Evolutionary conservation across 2,888 invertebrate genomes (phyloP), one percentile per base, ranked within the genome.

Genomic region (Malacosoma neustria): DNA sequence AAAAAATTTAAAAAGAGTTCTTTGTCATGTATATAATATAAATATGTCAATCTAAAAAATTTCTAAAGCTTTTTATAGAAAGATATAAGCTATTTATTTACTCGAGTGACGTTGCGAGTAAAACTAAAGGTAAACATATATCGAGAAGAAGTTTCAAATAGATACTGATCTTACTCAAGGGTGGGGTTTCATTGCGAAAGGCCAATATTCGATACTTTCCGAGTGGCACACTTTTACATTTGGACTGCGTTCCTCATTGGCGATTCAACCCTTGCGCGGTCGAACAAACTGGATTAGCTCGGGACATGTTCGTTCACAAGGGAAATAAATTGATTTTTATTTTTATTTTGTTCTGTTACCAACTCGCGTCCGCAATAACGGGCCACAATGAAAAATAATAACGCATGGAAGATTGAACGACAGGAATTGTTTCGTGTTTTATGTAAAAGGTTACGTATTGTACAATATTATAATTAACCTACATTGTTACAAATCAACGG

Each of bases 271-370:
- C 82, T 79, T 80, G 81, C 73, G 71, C 81, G 75, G 74, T 72
- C 80, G 74, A 72, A 80, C 80, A 82, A 82, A 82, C 82, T 75
- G 74, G 81, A 82, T 84, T 84, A 84, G 76, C 63, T 49, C 59
- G 72, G 80, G 77, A 82, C 82, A 80, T 77, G 80, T 75, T 72
- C 74, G 59, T 64, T 71, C 77, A 65, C 79, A 63, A 68, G 80
- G 80, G 81, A 80, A 82, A 81, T 80, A 81, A 79, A 81, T 79
- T 73, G 77, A 73, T 80, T 73, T 77, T 77, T n/a, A n/a, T n/a
- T 72, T 80, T 77, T 72, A 69, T 68, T 69, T 62, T 58, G 63
- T 67, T 72, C 57, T 62, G 65, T 64, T 72, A 57, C 53, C 73
- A 62, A 60, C 70, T 66, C 69, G 68, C 66, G 70, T 72, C 61